phyloP scores from a whole-genome alignment of 2,888 invertebrate genomes.

The Diaphora mendica region DNA sequence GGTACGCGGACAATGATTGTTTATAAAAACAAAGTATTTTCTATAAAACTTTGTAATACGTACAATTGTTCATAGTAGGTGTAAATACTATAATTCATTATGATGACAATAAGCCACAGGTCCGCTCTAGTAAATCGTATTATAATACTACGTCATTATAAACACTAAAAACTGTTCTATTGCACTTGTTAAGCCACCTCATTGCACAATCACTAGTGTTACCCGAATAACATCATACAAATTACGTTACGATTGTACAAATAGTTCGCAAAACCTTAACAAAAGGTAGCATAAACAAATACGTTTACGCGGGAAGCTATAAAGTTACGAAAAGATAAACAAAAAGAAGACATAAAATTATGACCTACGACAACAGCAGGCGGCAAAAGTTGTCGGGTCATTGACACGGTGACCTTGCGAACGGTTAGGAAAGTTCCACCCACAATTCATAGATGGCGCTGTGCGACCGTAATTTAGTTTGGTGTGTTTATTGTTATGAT shows the following conservation, averaged over 20 bases:
- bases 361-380: slow-evolving; percentile 86
- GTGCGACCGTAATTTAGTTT: slow-evolving; percentile 36
- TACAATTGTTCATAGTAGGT: slow-evolving; percentile 15
- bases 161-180: slow-evolving; percentile 13
- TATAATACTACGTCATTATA: slow-evolving; percentile 19
- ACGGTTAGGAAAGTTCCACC: slow-evolving; percentile 61
- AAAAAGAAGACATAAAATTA: slow-evolving; percentile 87
- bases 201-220: slow-evolving; percentile 32
- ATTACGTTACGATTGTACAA: slow-evolving; percentile 36
- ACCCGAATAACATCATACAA: slow-evolving; percentile 21
- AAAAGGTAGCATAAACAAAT: slow-evolving; percentile 59
- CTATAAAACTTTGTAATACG: not conserved
- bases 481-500: slow-evolving; percentile 39
- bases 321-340: slow-evolving; percentile 86
- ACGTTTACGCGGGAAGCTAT: slow-evolving; percentile 78
- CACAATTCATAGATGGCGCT: slow-evolving; percentile 77
- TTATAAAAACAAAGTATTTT: not conserved
- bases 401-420: slow-evolving; percentile 84
- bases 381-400: slow-evolving; percentile 86
- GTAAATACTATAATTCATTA: slow-evolving; percentile 1
- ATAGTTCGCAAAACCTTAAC: slow-evolving; percentile 37
- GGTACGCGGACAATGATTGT: not conserved
- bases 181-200: slow-evolving; percentile 23
- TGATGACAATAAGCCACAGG: slow-evolving; percentile 14
- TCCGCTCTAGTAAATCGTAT: not conserved